Percentiles rank a stretch among this genome's conserved stretches.
Evolutionary conservation across 2,113 vertebrate species (phyloP).

Genomic region (Chiloscyllium plagiosum): DNA sequence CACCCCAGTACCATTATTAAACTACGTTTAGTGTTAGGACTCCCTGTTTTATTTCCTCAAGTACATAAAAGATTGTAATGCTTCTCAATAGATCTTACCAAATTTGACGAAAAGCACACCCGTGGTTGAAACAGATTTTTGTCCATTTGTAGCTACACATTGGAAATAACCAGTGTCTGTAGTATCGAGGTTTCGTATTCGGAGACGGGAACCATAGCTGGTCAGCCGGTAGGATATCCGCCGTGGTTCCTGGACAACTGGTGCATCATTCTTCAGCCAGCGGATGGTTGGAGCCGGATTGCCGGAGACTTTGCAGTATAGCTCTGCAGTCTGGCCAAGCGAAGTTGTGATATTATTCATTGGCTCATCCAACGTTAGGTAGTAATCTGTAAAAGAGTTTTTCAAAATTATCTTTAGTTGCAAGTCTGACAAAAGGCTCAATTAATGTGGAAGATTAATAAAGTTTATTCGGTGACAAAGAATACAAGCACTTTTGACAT

Average conservation of each 20-base stretch:
- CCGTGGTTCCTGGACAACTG: constrained; percentile 86
- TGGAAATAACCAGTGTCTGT: constrained; percentile 98
- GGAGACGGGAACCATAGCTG: constrained; percentile 78
- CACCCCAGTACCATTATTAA: background rate
- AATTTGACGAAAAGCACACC: constrained; percentile 95
- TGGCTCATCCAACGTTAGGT: constrained; percentile 76
- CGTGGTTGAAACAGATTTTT: constrained; percentile 82
- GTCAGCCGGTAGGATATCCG: constrained; percentile 79
- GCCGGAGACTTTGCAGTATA: constrained; percentile 83
- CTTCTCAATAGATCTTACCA: constrained; percentile 61
- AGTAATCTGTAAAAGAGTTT: constrained; percentile 59
- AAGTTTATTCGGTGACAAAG: background rate
- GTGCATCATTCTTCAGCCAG: constrained; percentile 96
- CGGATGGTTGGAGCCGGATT: constrained; percentile 74
- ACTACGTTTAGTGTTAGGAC: background rate
- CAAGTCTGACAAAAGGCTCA: background rate
- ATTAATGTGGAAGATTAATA: too few relatives aligned
- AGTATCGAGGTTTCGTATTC: constrained; percentile 91
- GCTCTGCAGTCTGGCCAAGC: constrained; percentile 81
- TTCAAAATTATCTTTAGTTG: background rate
- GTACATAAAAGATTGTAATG: background rate
- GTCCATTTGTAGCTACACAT: constrained; percentile 79
- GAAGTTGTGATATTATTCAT: constrained; percentile 99
- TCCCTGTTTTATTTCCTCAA: background rate
- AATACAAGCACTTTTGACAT: background rate